These are phyloP conservation scores for Chymomyza fuscimana DNA, from an alignment of 2,888 invertebrate genomes.

Conservation along the genomic window DNA sequence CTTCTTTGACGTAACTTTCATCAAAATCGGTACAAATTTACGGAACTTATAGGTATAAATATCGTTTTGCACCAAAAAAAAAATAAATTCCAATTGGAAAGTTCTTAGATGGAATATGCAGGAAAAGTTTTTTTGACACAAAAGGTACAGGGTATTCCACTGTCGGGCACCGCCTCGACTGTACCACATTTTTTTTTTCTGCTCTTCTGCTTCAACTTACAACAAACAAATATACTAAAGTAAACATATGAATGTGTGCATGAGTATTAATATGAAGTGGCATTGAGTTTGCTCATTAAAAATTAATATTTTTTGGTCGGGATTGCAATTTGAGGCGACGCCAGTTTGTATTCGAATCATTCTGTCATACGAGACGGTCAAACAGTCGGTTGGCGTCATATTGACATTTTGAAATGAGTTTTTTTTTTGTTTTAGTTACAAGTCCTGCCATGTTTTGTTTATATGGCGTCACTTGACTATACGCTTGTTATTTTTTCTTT, in stretches of 20 bases:
- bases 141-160: no score
- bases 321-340: slow-evolving; percentile 33
- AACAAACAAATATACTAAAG: background rate
- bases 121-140: no score
- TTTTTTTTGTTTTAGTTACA: background rate
- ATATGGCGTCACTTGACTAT: background rate
- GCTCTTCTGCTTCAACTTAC: slow-evolving; percentile 21
- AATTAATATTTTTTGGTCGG: slow-evolving; percentile 49
- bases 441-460: slow-evolving; percentile 10
- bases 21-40: no score
- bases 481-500: slow-evolving; percentile 15
- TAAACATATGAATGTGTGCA: background rate
- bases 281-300: slow-evolving; percentile 44
- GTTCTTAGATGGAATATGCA: no score
- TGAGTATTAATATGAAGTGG: slow-evolving; percentile 5
- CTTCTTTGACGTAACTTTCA: no score
- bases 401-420: slow-evolving; percentile 63
- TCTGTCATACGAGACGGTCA: background rate
- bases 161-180: no score
- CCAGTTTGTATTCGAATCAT: slow-evolving; percentile 14
- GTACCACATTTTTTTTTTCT: background rate
- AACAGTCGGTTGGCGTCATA: slow-evolving; percentile 9
- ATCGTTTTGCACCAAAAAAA: no score
- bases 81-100: no score
- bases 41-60: no score